Percentiles rank a stretch among this genome's conserved stretches.
Evolutionary conservation across 1,140 invertebrate species (phyloP).

Genomic region (Calliphora vicina): DNA sequence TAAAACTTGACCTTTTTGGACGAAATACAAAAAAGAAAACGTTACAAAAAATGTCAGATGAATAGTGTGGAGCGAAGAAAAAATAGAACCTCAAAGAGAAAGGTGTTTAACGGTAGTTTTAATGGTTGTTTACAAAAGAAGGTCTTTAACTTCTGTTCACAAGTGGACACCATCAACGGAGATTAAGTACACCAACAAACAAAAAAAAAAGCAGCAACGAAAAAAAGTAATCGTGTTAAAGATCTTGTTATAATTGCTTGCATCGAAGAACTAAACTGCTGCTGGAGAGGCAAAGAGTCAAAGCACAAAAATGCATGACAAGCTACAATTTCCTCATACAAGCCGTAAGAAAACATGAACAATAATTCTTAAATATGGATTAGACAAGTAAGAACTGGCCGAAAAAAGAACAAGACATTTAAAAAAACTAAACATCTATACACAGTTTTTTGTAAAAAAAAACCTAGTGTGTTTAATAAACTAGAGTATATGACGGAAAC

Average conservation of each 20-base stretch:
- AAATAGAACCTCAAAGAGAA: neutral
- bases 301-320: neutral
- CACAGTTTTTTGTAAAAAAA: too few relatives aligned
- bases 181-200: neutral
- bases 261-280: neutral
- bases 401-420: too few relatives aligned
- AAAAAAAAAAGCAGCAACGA: too few relatives aligned
- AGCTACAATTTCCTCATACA: neutral
- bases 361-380: neutral
- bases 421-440: too few relatives aligned
- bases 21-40: neutral
- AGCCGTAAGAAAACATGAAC: neutral
- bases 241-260: neutral
- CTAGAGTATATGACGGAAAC: too few relatives aligned
- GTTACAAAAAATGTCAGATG: too few relatives aligned
- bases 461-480: too few relatives aligned
- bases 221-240: neutral
- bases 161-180: neutral
- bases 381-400: too few relatives aligned
- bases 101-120: neutral
- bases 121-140: neutral
- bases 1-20: neutral
- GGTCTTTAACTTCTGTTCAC: neutral
- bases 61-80: neutral
- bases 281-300: neutral